These are phyloP conservation scores for Agrypnia vestita DNA, from an alignment of 1,140 invertebrate species.

Conservation along the genomic window DNA sequence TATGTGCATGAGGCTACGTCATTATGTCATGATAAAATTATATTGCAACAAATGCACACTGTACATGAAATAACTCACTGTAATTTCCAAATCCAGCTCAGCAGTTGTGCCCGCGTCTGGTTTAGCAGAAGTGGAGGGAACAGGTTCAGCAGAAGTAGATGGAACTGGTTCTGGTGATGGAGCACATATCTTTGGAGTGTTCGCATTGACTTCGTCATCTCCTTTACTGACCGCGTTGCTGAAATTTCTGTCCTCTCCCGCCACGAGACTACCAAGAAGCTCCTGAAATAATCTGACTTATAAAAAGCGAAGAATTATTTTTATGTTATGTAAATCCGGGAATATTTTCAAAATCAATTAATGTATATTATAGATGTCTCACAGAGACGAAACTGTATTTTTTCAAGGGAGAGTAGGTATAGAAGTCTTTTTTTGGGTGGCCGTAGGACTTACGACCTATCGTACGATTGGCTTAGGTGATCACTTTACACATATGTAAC, in stretches of 20 bases:
- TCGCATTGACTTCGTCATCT: conserved; percentile 62
- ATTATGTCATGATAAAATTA: too few relatives aligned
- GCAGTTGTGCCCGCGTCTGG: neutral
- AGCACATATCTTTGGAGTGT: neutral
- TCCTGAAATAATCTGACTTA: conserved; percentile 40
- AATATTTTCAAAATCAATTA: too few relatives aligned
- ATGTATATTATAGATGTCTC: too few relatives aligned
- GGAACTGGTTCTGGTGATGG: conserved; percentile 4
- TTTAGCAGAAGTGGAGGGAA: neutral
- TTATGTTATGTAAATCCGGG: too few relatives aligned
- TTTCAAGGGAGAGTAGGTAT: too few relatives aligned
- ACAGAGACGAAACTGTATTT: too few relatives aligned
- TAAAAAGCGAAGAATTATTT: neutral
- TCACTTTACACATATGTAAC: too few relatives aligned
- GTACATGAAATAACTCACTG: neutral
- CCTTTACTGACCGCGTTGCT: conserved; percentile 63
- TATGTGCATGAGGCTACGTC: too few relatives aligned
- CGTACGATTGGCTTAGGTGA: too few relatives aligned
- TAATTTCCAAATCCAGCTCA: conserved; percentile 15
- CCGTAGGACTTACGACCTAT: too few relatives aligned
- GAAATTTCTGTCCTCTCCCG: conserved; percentile 61
- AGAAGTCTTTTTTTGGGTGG: too few relatives aligned
- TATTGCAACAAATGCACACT: too few relatives aligned
- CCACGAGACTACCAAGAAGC: conserved; percentile 52
- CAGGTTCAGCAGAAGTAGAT: conserved; percentile 3